Conservation (phyloP, 1,140 invertebrate species). For the Nasonia giraulti region DNA sequence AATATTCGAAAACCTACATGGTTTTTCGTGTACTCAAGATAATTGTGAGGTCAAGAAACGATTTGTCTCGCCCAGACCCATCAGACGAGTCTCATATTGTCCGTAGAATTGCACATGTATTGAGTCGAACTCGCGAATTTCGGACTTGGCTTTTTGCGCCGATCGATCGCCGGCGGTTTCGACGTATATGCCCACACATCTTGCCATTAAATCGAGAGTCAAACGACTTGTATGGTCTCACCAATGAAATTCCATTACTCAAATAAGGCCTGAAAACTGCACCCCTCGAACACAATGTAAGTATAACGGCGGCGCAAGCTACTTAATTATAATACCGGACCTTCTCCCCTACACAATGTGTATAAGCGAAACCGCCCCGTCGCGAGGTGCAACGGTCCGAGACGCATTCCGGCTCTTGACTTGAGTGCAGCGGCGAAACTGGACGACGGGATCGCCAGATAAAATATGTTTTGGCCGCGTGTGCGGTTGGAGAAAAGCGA, state of each 20-base stretch:
- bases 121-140: neutral
- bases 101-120: too few relatives aligned
- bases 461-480: neutral
- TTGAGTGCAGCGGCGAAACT: neutral
- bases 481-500: neutral
- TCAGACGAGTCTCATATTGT: too few relatives aligned
- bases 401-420: neutral
- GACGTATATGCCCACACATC: neutral
- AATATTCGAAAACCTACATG: too few relatives aligned
- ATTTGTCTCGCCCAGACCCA: too few relatives aligned
- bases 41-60: too few relatives aligned
- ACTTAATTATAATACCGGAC: neutral
- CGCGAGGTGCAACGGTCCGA: slow-evolving; percentile 15
- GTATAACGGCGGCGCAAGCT: neutral
- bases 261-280: slow-evolving; percentile 12
- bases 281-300: neutral
- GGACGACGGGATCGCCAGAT: neutral
- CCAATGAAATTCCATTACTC: slow-evolving; percentile 7
- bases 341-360: neutral
- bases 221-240: neutral
- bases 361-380: neutral
- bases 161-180: too few relatives aligned
- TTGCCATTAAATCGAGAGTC: neutral
- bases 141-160: too few relatives aligned
- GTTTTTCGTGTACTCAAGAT: too few relatives aligned